phyloP scores from a whole-genome alignment of 1,140 invertebrate species.

The Nasonia longicornis region DNA sequence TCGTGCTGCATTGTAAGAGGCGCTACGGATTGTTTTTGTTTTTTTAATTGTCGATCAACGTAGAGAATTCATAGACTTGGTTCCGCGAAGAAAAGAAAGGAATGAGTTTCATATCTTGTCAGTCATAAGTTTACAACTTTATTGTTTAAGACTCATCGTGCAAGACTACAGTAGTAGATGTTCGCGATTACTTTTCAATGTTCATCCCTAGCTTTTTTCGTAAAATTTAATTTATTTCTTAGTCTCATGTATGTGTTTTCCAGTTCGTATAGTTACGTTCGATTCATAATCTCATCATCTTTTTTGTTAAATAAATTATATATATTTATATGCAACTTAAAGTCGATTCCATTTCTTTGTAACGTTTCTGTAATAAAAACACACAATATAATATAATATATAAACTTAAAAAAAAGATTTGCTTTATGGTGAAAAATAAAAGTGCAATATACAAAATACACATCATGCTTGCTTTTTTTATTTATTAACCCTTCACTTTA shows the following conservation, averaged over 20 bases:
- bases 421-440: conserved; percentile 57
- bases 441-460: conserved; percentile 58
- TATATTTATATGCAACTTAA: neutral
- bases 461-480: conserved; percentile 60
- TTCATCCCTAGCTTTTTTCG: conserved; percentile 12
- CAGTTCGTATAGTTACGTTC: conserved; percentile 2
- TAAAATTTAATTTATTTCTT: conserved; percentile 40
- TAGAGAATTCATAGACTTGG: conserved; percentile 13
- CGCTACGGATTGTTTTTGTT: conserved; percentile 10
- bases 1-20: neutral
- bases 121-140: conserved; percentile 31
- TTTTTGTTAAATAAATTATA: conserved; percentile 10
- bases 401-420: conserved; percentile 31
- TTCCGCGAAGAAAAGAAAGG: conserved; percentile 31
- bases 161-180: conserved; percentile 18
- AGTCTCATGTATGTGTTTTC: conserved; percentile 29
- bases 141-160: conserved; percentile 21
- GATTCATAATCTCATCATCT: conserved; percentile 12
- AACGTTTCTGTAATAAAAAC: conserved; percentile 37
- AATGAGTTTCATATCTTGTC: conserved; percentile 15
- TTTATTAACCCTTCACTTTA: conserved; percentile 61
- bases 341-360: conserved; percentile 32
- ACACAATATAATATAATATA: conserved; percentile 26
- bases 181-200: conserved; percentile 23
- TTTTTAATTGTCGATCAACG: neutral